Evolutionary conservation across 2,888 invertebrate genomes (phyloP).

Genomic region (Epirrhoe tristata): DNA sequence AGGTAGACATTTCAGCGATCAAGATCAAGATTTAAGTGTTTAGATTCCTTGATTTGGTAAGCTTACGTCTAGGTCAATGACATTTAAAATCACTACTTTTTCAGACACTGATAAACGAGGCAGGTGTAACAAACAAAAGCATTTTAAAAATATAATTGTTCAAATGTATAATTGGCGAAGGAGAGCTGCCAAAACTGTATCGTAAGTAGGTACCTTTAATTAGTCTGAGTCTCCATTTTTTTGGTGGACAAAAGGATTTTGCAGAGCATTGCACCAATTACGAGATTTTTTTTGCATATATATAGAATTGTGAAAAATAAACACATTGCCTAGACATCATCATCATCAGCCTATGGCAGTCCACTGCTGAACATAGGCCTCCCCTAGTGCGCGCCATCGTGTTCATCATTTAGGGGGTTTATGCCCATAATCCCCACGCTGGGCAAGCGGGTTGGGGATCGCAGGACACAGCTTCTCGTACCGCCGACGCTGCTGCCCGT

Average conservation of each 20-base stretch:
- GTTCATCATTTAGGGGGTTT: too few species aligned
- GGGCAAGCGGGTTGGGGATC: too few species aligned
- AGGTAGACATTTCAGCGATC: neutral
- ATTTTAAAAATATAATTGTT: constrained; percentile 11
- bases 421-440: too few species aligned
- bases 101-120: constrained; percentile 10
- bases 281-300: neutral
- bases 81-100: constrained; percentile 7
- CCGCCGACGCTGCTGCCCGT: too few species aligned
- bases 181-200: constrained; percentile 24
- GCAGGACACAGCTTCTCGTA: too few species aligned
- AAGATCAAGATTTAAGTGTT: too few species aligned
- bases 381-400: too few species aligned
- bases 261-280: constrained; percentile 12
- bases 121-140: constrained; percentile 17
- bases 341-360: too few species aligned
- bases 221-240: constrained; percentile 10
- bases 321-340: too few species aligned
- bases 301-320: neutral
- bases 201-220: constrained; percentile 14
- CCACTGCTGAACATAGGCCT: too few species aligned
- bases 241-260: constrained; percentile 15
- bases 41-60: neutral
- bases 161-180: constrained; percentile 9
- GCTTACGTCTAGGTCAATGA: neutral